phyloP scores from a whole-genome alignment of 2,113 vertebrate genomes.

The Xerus inauris region DNA sequence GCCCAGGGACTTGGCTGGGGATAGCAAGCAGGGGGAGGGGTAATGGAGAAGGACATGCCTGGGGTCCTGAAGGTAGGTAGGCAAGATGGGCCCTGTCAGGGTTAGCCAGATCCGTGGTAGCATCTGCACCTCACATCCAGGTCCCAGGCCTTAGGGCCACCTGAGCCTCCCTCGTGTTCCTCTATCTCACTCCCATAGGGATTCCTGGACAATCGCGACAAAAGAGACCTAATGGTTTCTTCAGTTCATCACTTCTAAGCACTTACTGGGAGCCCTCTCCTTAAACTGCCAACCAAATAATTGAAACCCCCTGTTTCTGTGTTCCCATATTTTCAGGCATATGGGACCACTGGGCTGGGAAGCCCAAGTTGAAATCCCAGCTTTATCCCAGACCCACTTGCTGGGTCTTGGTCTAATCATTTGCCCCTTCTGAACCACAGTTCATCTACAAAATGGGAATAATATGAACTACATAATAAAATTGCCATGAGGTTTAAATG shows the following conservation, averaged over 20 bases:
- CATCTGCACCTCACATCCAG: not conserved
- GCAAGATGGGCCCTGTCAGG: not conserved
- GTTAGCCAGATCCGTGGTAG: not conserved
- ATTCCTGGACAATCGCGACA: not conserved
- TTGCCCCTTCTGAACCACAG: not conserved
- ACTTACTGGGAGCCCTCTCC: not conserved
- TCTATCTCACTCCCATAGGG: not conserved
- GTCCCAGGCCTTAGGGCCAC: not conserved
- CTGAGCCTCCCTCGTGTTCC: not conserved
- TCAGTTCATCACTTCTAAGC: not conserved
- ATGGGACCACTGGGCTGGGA: not conserved
- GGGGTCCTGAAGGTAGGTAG: not conserved
- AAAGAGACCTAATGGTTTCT: not conserved
- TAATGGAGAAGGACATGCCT: not conserved
- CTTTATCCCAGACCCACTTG: not conserved
- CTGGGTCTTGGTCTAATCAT: not conserved
- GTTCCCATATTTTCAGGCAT: not conserved
- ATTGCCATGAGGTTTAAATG: slow-evolving; percentile 33
- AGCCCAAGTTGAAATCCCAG: not conserved
- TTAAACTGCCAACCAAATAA: not conserved
- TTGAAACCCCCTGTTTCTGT: not conserved
- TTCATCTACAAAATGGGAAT: not conserved
- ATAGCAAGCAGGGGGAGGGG: not conserved
- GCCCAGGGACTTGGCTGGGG: not conserved
- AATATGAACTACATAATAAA: slow-evolving; percentile 22